Evolutionary conservation across 2,113 vertebrate species (phyloP).

Genomic region (Toxotes chatareus): DNA sequence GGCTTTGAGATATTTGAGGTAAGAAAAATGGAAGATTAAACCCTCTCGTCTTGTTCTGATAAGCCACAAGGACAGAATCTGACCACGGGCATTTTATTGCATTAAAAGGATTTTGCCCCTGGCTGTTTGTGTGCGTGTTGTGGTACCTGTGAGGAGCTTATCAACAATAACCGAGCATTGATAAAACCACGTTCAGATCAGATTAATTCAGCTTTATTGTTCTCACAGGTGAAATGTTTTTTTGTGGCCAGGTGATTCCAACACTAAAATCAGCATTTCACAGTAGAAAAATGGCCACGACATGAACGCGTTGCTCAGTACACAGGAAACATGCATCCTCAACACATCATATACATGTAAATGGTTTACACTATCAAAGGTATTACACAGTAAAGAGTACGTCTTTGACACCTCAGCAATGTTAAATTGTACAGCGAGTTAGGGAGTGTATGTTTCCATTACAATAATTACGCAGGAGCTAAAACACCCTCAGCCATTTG

Average conservation of each 20-base stretch:
- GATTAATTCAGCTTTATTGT: conserved; percentile 63
- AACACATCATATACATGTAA: neutral
- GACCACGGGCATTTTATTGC: conserved; percentile 31
- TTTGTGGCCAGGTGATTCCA: conserved; percentile 7
- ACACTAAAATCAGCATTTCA: conserved; percentile 21
- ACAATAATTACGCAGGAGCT: neutral
- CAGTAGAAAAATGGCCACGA: conserved; percentile 1
- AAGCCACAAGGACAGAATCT: conserved; percentile 25
- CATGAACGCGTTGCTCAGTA: neutral
- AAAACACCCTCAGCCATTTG: neutral
- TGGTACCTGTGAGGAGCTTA: conserved; percentile 53
- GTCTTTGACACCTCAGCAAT: neutral
- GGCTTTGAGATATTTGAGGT: conserved; percentile 99
- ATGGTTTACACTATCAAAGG: neutral
- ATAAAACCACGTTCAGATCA: conserved; percentile 56
- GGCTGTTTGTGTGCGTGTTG: conserved; percentile 38
- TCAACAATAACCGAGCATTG: conserved; percentile 23
- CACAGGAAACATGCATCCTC: neutral
- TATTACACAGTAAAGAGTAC: neutral
- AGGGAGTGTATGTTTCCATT: neutral
- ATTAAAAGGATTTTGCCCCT: conserved; percentile 28
- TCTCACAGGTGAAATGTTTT: conserved; percentile 17
- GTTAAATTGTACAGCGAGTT: too few species aligned
- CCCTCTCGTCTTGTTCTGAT: neutral
- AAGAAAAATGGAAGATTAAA: conserved; percentile 68